Base-by-base conservation (phyloP, 1,140 invertebrate genomes). In the Tetragnatha versicolor region DNA sequence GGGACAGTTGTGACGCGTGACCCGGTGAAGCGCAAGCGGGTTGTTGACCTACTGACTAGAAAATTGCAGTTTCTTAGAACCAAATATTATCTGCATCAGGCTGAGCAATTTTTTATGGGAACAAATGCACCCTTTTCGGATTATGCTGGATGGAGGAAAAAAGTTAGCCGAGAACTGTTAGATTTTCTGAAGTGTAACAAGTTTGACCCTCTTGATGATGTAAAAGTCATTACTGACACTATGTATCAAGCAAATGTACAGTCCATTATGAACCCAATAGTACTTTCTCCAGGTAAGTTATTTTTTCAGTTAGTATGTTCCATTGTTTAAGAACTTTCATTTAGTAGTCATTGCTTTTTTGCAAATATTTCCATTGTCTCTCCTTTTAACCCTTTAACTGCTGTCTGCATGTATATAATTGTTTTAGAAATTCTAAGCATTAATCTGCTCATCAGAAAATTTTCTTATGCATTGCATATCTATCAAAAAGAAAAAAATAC, bases 41-140 rank as follows among this genome's bases (percentile, higher is more conserved):
- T 87, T 58, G 68, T 82, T 22, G 83, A 84, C 45, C 53, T 84
- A 42, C 83, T 85, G 63, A 79, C 80, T 27, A 81, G 80, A 61
- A 81, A 84, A 51, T 82, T 86, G 80, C 73, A 70, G 33, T 35
- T 60, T 25, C 37, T 66, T 5, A 66, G 72, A 69, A 88, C 89
- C 29, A 89, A 87, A 83, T 94, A 94, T 86, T 89, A 90, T 82
- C 94, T 96, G 83, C 90, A 92, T 86, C 88, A 93, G 81, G 89
- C 92, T 60, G 94, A 96, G 87, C 86, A 92, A 65, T 96, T 91
- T 87, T 95, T 93, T 85, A 88, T 96, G 49, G 92, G 94, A 86
- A 90, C 89, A 82, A 92, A 92, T 79, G 93, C 93, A 42, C 95
- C 94, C 85, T 90, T 96, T 86, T 92, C 94, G 89, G 94, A 96